Evolutionary conservation across 1,140 invertebrate species (phyloP).

Genomic region (Ceratina japonica): DNA sequence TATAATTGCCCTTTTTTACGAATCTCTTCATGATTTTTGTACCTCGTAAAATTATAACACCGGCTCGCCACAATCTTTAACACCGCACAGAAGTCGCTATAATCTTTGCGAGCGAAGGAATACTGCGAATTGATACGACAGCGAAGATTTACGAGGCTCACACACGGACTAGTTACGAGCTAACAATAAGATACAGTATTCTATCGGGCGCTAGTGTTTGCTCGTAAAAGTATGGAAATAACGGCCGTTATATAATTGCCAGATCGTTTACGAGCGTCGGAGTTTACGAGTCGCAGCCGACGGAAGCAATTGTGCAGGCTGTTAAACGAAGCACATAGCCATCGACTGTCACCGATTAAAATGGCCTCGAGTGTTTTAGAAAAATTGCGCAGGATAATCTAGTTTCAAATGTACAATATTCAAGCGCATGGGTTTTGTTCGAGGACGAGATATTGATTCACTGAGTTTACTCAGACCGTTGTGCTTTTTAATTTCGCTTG

Average conservation of each 20-base stretch:
- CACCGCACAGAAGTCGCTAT: too few relatives aligned
- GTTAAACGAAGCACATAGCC: slow-evolving; percentile 44
- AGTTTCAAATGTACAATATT: neutral
- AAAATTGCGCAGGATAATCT: slow-evolving; percentile 11
- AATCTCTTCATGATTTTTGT: too few relatives aligned
- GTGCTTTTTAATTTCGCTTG: too few relatives aligned
- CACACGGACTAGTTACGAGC: slow-evolving; percentile 10
- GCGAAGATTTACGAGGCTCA: neutral
- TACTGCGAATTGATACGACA: neutral
- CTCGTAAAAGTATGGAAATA: slow-evolving; percentile 40
- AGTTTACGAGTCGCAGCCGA: slow-evolving; percentile 37
- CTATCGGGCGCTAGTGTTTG: slow-evolving; percentile 1
- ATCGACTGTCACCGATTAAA: slow-evolving; percentile 50
- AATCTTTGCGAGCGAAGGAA: too few relatives aligned
- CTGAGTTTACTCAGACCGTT: too few relatives aligned
- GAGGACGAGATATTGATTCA: too few relatives aligned
- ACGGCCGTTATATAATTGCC: slow-evolving; percentile 45
- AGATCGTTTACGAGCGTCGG: slow-evolving; percentile 38
- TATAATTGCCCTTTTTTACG: too few relatives aligned
- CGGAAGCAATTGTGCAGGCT: slow-evolving; percentile 40
- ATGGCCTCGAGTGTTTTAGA: slow-evolving; percentile 52
- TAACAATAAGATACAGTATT: slow-evolving; percentile 9
- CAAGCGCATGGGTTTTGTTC: too few relatives aligned
- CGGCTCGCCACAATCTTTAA: too few relatives aligned
- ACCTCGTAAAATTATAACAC: too few relatives aligned